Evolutionary conservation across 1,140 invertebrate species (phyloP).

Genomic region (Drusus annulatus): DNA sequence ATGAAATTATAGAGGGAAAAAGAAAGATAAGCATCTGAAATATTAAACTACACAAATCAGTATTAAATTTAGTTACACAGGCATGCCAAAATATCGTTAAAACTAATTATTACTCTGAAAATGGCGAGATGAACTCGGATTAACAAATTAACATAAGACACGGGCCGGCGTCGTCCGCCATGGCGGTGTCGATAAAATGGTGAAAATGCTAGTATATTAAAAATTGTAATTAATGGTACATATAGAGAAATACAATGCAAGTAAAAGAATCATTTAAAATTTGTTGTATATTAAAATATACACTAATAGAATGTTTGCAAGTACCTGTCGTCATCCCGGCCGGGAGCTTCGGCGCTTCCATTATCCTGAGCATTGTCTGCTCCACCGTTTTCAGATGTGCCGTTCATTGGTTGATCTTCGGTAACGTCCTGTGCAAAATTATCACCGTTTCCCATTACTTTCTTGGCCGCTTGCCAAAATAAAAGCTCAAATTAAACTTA

Average conservation of each 20-base stretch:
- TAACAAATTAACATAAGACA: constrained; percentile 40
- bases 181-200: constrained; percentile 31
- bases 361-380: constrained; percentile 75
- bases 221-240: constrained; percentile 21
- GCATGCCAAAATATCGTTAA: constrained; percentile 45
- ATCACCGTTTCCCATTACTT: constrained; percentile 72
- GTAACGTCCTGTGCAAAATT: constrained; percentile 81
- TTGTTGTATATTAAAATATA: background rate
- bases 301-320: constrained; percentile 30
- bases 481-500: constrained; percentile 48
- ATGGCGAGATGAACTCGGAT: constrained; percentile 50
- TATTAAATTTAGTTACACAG: constrained; percentile 27
- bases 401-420: constrained; percentile 74
- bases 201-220: constrained; percentile 30
- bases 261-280: background rate
- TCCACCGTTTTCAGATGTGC: constrained; percentile 74
- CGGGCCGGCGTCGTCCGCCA: constrained; percentile 49
- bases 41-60: constrained; percentile 51
- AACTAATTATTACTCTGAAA: constrained; percentile 41
- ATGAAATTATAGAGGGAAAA: constrained; percentile 40
- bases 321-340: constrained; percentile 83
- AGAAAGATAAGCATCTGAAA: constrained; percentile 53
- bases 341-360: constrained; percentile 77
- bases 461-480: constrained; percentile 51
- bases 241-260: background rate